A percentile compares a stretch with the other conserved stretches of the same genome.
Evolutionary conservation across 2,888 invertebrate genomes (phyloP).

Genomic region (Agrochola litura): DNA sequence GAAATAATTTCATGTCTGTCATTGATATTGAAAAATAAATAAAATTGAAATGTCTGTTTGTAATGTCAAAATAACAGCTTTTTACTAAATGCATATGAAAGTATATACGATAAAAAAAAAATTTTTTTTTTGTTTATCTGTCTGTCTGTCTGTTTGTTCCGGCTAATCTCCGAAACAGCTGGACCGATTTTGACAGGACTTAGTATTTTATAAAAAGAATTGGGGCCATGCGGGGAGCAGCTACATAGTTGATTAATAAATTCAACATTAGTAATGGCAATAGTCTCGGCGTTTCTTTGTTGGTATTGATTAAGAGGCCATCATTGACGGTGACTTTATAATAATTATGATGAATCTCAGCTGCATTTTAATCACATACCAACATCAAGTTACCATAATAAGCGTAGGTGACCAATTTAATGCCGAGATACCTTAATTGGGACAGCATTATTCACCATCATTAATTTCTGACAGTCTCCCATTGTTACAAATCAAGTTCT

Average conservation of each 20-base stretch:
- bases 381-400: background rate
- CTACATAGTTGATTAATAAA: background rate
- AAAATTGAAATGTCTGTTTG: no score
- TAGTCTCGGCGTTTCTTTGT: background rate
- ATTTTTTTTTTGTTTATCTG: no score
- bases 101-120: no score
- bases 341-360: background rate
- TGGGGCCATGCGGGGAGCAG: no score
- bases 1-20: background rate
- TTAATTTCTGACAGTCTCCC: conserved; percentile 51
- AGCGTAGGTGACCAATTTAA: conserved; percentile 45
- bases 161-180: no score
- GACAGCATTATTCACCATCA: conserved; percentile 46
- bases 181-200: no score
- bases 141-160: no score
- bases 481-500: conserved; percentile 60
- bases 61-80: no score
- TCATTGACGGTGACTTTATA: background rate
- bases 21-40: no score
- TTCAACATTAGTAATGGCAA: background rate
- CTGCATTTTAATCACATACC: conserved; percentile 22
- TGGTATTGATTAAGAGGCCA: background rate
- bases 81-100: no score
- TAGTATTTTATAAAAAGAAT: no score
- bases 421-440: conserved; percentile 34